Conservation (phyloP, 64 coral and sea anemone species). For the Montipora efflorescens region DNA sequence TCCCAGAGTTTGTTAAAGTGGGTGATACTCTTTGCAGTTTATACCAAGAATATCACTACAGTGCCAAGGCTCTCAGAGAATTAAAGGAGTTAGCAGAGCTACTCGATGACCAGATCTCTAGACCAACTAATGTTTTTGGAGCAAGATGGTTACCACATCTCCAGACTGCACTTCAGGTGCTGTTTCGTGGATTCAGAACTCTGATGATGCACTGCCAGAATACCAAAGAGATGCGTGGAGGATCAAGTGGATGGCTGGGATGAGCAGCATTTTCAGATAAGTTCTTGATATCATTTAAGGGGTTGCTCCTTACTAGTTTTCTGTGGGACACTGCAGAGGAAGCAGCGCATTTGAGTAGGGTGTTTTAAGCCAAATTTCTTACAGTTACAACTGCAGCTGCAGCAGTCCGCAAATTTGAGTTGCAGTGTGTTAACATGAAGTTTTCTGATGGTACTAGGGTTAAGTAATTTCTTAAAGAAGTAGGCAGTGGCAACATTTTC, state of each 20-base stretch:
- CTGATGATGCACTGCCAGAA: constrained; percentile 21
- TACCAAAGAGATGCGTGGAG: neutral
- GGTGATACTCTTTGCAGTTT: constrained; percentile 29
- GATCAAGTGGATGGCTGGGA: neutral
- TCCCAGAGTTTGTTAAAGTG: constrained; percentile 42
- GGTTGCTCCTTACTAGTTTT: neutral
- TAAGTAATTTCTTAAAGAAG: constrained; percentile 38
- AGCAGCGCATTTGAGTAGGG: constrained; percentile 35
- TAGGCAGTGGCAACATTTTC: constrained; percentile 2
- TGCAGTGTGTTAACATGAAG: constrained; percentile 34
- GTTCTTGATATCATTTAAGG: constrained; percentile 12
- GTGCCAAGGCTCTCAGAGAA: constrained; percentile 60
- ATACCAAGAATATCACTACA: constrained; percentile 61
- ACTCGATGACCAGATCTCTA: constrained; percentile 39
- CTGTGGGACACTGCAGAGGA: neutral
- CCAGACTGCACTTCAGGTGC: constrained; percentile 15
- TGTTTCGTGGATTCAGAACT: constrained; percentile 5
- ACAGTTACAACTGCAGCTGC: constrained; percentile 50
- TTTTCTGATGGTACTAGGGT: constrained; percentile 25
- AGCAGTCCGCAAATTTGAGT: constrained; percentile 32
- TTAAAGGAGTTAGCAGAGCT: constrained; percentile 55
- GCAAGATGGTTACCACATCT: constrained; percentile 64
- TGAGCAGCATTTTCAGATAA: neutral
- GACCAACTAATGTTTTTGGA: constrained; percentile 53
- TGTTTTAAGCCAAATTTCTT: constrained; percentile 40